Evolutionary conservation across 2,888 invertebrate genomes (phyloP).

Genomic region (Stenurella melanura): DNA sequence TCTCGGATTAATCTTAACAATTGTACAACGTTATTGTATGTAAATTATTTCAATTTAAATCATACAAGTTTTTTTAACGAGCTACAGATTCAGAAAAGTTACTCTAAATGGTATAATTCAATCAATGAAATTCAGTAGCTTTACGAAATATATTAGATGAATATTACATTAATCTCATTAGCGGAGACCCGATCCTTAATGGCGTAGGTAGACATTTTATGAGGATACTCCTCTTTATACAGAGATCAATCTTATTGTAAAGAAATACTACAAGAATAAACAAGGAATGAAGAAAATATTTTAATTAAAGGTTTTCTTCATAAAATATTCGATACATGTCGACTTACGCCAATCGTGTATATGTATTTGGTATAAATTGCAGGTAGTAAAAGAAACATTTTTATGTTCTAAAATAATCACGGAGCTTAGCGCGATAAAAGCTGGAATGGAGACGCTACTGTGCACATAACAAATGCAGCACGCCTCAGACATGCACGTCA

Average conservation of each 20-base stretch:
- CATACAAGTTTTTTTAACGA: neutral
- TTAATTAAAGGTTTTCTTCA: too few relatives aligned
- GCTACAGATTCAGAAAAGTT: neutral
- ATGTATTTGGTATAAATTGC: too few relatives aligned
- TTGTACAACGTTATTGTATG: neutral
- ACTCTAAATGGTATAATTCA: neutral
- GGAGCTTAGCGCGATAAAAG: neutral
- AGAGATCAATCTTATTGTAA: neutral
- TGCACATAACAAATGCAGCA: neutral
- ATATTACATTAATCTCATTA: neutral
- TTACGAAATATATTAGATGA: neutral
- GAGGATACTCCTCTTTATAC: neutral
- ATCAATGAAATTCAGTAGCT: neutral
- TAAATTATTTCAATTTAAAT: neutral
- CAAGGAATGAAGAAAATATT: neutral
- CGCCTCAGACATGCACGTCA: conserved; percentile 35
- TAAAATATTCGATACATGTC: too few relatives aligned
- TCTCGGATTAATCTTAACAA: neutral
- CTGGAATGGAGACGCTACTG: neutral
- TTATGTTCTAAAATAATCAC: neutral
- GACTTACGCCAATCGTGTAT: too few relatives aligned
- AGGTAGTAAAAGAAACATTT: neutral
- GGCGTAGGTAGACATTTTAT: neutral
- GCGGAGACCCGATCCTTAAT: neutral
- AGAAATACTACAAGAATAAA: neutral